A percentile compares a stretch with the other conserved stretches of the same genome.
phyloP scores from a whole-genome alignment of 2,888 invertebrate genomes.

The Icerya purchasi region DNA sequence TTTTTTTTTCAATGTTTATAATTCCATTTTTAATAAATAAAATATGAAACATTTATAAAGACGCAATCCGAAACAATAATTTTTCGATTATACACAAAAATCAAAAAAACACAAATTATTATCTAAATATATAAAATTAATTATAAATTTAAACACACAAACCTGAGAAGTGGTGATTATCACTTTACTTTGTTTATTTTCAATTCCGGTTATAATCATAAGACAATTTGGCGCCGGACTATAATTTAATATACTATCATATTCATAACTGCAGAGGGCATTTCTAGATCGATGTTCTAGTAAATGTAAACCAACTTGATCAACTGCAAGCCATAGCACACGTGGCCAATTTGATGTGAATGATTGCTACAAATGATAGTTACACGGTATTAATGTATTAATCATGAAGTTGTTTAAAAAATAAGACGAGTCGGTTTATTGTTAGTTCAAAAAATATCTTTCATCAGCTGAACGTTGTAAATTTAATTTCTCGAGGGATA shows the following conservation, averaged over 20 bases:
- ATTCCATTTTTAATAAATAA: too few species aligned
- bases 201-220: slow-evolving; percentile 79
- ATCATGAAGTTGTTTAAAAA: neutral
- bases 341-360: slow-evolving; percentile 92
- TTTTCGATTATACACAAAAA: too few species aligned
- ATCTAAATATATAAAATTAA: too few species aligned
- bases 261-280: slow-evolving; percentile 77
- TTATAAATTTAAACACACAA: neutral
- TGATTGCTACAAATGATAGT: slow-evolving; percentile 50
- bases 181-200: slow-evolving; percentile 79
- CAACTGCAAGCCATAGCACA: slow-evolving; percentile 76
- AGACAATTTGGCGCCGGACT: slow-evolving; percentile 79
- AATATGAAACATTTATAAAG: too few species aligned
- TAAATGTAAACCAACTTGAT: slow-evolving; percentile 75
- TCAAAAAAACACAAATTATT: too few species aligned
- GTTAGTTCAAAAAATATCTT: too few species aligned
- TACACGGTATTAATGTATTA: slow-evolving; percentile 3
- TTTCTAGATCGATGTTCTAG: slow-evolving; percentile 71
- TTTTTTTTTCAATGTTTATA: too few species aligned
- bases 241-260: slow-evolving; percentile 69
- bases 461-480: too few species aligned
- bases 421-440: neutral
- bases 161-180: slow-evolving; percentile 79
- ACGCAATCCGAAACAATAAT: too few species aligned
- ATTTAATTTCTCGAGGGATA: too few species aligned